These are phyloP conservation scores for Elysia crispata DNA, from an alignment of 2,888 invertebrate genomes.

Conservation along the genomic window DNA sequence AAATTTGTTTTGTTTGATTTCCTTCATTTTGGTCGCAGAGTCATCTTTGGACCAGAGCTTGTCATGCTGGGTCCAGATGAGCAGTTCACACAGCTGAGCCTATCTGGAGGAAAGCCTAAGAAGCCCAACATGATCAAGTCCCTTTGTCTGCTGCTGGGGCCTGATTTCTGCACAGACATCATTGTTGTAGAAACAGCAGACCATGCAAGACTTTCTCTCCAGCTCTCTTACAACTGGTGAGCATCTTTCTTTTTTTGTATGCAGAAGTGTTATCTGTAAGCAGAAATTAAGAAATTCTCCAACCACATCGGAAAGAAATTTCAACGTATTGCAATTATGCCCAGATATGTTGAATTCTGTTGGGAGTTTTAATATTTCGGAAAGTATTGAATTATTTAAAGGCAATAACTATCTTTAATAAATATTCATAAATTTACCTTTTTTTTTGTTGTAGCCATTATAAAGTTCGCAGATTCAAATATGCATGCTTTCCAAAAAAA, in stretches of 20 bases:
- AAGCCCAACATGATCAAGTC: slow-evolving; percentile 79
- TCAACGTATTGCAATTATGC: no score
- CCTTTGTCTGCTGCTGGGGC: slow-evolving; percentile 79
- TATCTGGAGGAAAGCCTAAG: slow-evolving; percentile 80
- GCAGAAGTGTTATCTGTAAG: no score
- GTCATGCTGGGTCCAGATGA: slow-evolving; percentile 80
- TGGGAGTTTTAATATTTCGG: no score
- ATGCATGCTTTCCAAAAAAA: no score
- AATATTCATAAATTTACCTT: no score
- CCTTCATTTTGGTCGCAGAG: slow-evolving; percentile 70
- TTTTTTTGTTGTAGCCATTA: no score
- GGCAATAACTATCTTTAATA: no score
- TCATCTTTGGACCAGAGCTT: slow-evolving; percentile 80
- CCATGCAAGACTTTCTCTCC: slow-evolving; percentile 79
- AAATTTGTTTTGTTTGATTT: neutral
- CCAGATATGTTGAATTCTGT: no score
- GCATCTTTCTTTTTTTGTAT: slow-evolving; percentile 40
- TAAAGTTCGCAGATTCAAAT: no score
- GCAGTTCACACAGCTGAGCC: slow-evolving; percentile 79
- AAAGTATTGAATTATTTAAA: no score
- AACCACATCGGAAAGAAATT: no score
- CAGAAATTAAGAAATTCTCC: no score
- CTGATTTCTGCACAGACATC: slow-evolving; percentile 80
- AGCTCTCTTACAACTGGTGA: slow-evolving; percentile 80
- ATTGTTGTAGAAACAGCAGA: slow-evolving; percentile 80